Percentiles rank a stretch among this genome's conserved stretches.
Conservation (phyloP, 2,113 vertebrate species). For the Passer domesticus region DNA sequence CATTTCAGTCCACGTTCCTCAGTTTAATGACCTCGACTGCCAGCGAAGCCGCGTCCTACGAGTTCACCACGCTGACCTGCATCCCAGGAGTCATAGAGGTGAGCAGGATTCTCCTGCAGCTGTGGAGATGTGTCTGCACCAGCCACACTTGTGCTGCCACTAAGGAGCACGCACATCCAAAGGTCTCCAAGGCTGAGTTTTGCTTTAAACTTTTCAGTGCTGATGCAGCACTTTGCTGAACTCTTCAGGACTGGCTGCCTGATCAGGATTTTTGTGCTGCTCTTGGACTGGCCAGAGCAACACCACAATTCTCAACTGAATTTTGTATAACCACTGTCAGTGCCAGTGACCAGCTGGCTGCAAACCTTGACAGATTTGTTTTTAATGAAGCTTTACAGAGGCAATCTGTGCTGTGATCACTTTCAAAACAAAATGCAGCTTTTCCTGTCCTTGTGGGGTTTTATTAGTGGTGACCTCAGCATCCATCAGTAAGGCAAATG, state of each 20-base stretch:
- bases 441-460: slow-evolving; percentile 27
- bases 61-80: slow-evolving; percentile 97
- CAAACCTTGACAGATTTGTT: slow-evolving; percentile 55
- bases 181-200: background rate
- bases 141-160: background rate
- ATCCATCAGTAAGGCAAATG: background rate
- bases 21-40: slow-evolving; percentile 97
- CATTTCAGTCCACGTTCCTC: slow-evolving; percentile 92
- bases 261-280: background rate
- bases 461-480: background rate
- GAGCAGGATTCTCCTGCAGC: background rate
- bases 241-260: background rate
- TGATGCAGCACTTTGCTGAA: background rate
- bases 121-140: fast-evolving
- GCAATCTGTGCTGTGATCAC: slow-evolving; percentile 35
- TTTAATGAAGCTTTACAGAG: slow-evolving; percentile 53
- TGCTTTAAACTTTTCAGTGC: background rate
- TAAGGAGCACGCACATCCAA: background rate
- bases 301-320: background rate
- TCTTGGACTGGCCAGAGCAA: background rate
- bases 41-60: slow-evolving; percentile 94
- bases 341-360: slow-evolving; percentile 45
- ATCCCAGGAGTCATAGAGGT: slow-evolving; percentile 99
- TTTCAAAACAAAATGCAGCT: slow-evolving; percentile 22
- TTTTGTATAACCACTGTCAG: background rate